Evolutionary conservation across 2,888 invertebrate genomes (phyloP), one percentile per base, ranked within the genome.

Genomic region (Mimumesa dahlbomi): DNA sequence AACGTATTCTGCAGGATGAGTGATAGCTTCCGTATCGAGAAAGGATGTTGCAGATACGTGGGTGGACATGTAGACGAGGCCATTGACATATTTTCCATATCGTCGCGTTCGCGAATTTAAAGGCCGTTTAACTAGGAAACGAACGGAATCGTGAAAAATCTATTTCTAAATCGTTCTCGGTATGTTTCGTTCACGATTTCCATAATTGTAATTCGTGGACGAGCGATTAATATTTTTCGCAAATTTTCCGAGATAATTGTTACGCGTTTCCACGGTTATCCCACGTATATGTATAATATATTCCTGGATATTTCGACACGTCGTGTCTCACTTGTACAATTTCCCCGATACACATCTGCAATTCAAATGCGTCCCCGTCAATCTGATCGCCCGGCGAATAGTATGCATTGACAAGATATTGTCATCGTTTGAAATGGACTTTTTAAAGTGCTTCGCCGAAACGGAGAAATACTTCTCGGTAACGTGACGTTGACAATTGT

Each of bases 11-110:
- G 80, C 84, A 83, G 85, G 84, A 86, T 85, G 87, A 86, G 81
- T 81, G 86, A 87, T 87, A 86, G 84, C 65, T 79, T 80, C 70
- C 75, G 65, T 86, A 87, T 87, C 85, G 79, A 75, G 65, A 73
- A 73, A 85, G 87, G 87, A 87, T 85, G 86, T 81, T 75, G 75
- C 56, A 61, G 70, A 81, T 73, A 76, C 78, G 82, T 82, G 74
- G 79, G 82, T 75, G 80, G 72, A 50, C 58, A 52, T 66, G 73
- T 42, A 62, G 65, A 58, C 61, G 63, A 71, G 63, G 56, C 74
- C 62, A 70, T 25, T 57, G 59, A 67, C 70, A 38, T 54, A 43
- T 56, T 64, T 46, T 38, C 25, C 58, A 68, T 78, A 54, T 78
- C 57, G 31, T 9, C 13, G 5, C 14, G 25, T 46, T 22, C 42